These are phyloP conservation scores for Drosophila paracracens DNA, from an alignment of 2,888 invertebrate species.

Conservation along the genomic window DNA sequence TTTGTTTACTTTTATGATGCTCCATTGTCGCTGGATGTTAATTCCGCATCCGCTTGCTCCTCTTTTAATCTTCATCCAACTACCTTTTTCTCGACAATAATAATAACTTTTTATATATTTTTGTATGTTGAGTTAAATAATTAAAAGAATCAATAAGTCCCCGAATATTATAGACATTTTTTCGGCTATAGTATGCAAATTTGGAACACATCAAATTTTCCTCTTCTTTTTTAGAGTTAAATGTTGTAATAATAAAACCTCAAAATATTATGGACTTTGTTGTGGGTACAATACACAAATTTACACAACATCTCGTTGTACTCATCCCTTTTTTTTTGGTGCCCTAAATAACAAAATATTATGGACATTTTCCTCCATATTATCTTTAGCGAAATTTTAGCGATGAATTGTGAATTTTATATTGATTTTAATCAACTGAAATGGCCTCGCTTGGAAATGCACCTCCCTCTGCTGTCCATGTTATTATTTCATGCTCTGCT, in stretches of 20 bases:
- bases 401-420: neutral
- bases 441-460: neutral
- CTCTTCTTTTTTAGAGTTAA: neutral
- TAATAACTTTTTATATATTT: neutral
- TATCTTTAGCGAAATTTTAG: neutral
- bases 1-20: neutral
- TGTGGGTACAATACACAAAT: neutral
- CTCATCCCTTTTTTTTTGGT: neutral
- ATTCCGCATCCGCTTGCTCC: neutral
- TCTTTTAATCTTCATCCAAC: neutral
- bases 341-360: neutral
- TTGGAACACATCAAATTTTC: neutral
- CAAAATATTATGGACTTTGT: neutral
- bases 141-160: neutral
- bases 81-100: no score
- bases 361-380: neutral
- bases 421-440: neutral
- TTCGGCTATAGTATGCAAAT: neutral
- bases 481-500: slow-evolving; percentile 15
- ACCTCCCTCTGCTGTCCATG: neutral
- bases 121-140: neutral
- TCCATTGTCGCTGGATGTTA: neutral
- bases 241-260: neutral
- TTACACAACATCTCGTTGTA: neutral
- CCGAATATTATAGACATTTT: neutral